A percentile compares a stretch with the other conserved stretches of the same genome.
phyloP scores from a whole-genome alignment of 2,888 invertebrate species.

The Trichogramma dendrolimi region DNA sequence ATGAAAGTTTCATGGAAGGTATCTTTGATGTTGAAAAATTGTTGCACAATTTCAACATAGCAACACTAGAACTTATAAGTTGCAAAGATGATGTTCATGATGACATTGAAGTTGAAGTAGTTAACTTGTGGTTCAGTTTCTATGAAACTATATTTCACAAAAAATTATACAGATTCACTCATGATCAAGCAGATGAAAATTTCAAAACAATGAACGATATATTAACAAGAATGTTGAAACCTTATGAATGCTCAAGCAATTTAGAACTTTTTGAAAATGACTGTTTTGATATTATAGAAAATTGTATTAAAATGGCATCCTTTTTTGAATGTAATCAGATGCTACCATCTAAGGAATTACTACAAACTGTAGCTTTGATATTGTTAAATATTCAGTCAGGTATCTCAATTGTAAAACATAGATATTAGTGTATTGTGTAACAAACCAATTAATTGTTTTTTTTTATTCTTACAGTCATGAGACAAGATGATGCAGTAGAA shows the following conservation, averaged over 20 bases:
- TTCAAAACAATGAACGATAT: constrained; percentile 33
- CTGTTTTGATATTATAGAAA: constrained; percentile 38
- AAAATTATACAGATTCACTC: constrained; percentile 26
- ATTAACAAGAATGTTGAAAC: constrained; percentile 35
- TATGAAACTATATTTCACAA: constrained; percentile 33
- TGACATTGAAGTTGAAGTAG: constrained; percentile 29
- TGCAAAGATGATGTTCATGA: constrained; percentile 28
- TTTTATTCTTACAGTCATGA: constrained; percentile 18
- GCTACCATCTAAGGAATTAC: constrained; percentile 25
- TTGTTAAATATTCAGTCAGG: constrained; percentile 36
- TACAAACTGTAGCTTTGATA: constrained; percentile 33
- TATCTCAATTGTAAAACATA: constrained; percentile 18
- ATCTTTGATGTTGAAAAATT: constrained; percentile 36
- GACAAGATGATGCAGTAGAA: constrained; percentile 27
- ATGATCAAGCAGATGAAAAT: constrained; percentile 22
- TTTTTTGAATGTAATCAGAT: constrained; percentile 37
- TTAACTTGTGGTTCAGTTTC: constrained; percentile 40
- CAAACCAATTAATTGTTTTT: not conserved
- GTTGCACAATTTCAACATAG: constrained; percentile 36
- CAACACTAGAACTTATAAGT: constrained; percentile 36
- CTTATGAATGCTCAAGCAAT: constrained; percentile 34
- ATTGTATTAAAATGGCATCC: constrained; percentile 38
- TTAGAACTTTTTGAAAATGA: constrained; percentile 36
- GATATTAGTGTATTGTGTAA: not conserved
- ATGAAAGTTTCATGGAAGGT: constrained; percentile 29